Evolutionary conservation across 2,113 vertebrate genomes (phyloP).

Genomic region (Paradoxurus hermaphroditus): DNA sequence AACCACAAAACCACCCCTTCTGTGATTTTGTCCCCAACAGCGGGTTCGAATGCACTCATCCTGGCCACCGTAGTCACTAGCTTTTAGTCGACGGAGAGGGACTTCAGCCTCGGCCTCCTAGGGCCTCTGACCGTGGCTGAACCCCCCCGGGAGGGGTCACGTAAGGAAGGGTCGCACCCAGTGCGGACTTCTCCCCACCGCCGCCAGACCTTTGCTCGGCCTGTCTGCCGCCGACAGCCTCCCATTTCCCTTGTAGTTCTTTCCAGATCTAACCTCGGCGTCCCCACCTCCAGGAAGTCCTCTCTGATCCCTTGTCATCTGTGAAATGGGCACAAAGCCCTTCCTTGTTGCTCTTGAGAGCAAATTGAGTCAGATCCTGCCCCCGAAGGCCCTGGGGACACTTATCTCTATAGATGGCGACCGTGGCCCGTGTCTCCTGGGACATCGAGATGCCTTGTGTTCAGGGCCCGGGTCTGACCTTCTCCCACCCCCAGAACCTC

Average conservation of each 20-base stretch:
- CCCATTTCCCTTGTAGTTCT: background rate
- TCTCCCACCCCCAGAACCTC: background rate
- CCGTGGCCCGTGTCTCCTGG: background rate
- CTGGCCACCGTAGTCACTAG: background rate
- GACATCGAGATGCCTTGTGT: background rate
- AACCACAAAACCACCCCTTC: background rate
- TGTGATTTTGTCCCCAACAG: background rate
- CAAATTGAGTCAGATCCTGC: background rate
- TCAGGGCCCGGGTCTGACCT: background rate
- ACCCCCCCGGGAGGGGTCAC: fast-evolving
- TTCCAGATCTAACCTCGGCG: background rate
- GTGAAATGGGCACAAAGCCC: background rate
- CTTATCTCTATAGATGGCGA: background rate
- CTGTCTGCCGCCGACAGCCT: fast-evolving
- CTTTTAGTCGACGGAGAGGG: background rate
- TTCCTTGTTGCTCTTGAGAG: background rate
- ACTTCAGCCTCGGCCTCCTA: background rate
- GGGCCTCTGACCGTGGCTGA: background rate
- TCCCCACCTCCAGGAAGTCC: background rate
- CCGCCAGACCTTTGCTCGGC: background rate
- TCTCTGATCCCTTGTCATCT: background rate
- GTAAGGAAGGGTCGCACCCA: fast-evolving
- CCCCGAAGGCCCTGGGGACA: background rate
- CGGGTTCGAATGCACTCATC: too few species aligned
- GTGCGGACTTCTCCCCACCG: fast-evolving